Conservation (phyloP, 2,113 vertebrate genomes). For the Amia ocellicauda region DNA sequence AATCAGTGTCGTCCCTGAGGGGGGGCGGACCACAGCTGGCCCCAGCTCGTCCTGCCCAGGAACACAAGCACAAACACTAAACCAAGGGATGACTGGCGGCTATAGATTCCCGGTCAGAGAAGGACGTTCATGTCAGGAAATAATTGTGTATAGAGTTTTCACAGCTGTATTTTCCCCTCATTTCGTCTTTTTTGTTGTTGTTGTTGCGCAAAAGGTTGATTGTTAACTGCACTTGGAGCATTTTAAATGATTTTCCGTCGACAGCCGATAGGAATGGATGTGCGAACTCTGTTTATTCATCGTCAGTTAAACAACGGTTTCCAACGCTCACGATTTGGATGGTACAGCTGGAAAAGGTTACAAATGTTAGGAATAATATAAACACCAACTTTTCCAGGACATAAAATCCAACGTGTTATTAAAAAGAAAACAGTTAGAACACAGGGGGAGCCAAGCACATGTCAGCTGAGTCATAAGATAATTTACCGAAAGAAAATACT, state of each 20-base stretch:
- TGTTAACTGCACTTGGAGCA: not conserved
- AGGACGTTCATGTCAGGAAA: constrained; percentile 1
- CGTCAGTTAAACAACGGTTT: too few species aligned
- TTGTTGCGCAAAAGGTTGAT: not conserved
- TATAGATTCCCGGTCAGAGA: too few species aligned
- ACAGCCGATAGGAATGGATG: too few species aligned
- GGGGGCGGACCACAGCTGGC: constrained; percentile 26
- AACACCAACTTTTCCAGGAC: not conserved
- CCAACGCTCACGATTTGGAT: too few species aligned
- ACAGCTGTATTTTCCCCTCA: not conserved
- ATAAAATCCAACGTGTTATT: not conserved
- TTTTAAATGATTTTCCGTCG: too few species aligned
- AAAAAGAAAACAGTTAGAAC: not conserved
- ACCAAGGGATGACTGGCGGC: not conserved
- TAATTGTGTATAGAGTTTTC: constrained; percentile 1
- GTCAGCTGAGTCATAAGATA: not conserved
- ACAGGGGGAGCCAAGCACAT: not conserved
- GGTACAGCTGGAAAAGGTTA: not conserved
- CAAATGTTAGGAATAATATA: not conserved
- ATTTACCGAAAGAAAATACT: not conserved
- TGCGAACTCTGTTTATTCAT: too few species aligned
- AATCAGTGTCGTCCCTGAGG: constrained; percentile 11
- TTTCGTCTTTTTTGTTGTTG: not conserved
- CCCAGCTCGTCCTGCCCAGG: constrained; percentile 64
- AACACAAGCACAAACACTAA: constrained; percentile 20